Percentiles rank a stretch among this genome's conserved stretches.
phyloP scores from a whole-genome alignment of 2,797 vertebrate genomes.

The Myoxocephalus aenaeus region DNA sequence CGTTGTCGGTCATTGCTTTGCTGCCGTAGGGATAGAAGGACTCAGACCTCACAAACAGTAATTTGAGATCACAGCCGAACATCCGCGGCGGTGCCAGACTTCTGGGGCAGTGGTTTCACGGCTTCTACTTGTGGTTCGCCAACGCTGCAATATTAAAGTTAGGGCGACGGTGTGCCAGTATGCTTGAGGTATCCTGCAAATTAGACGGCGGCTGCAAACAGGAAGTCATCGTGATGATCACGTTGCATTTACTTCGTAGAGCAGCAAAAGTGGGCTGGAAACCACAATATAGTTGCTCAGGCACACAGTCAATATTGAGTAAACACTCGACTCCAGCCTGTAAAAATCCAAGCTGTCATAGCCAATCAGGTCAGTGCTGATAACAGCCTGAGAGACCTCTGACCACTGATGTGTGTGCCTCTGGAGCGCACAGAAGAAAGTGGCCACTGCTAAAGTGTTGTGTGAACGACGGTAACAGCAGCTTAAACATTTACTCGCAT shows the following conservation, averaged over 20 bases:
- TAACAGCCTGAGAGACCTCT: conserved; percentile 36
- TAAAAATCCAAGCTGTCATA: conserved; percentile 28
- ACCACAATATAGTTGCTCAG: not conserved
- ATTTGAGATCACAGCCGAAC: conserved; percentile 67
- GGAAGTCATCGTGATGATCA: conserved; percentile 1
- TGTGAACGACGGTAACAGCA: conserved; percentile 41
- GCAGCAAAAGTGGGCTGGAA: not conserved
- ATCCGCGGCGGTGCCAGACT: conserved; percentile 42
- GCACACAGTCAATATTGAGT: conserved; percentile 11
- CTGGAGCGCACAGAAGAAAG: conserved; percentile 39
- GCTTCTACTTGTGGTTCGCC: conserved; percentile 49
- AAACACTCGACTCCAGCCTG: conserved; percentile 21
- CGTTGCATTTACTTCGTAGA: not conserved
- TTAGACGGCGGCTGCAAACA: conserved; percentile 1
- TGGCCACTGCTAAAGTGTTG: conserved; percentile 33
- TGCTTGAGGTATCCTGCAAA: conserved; percentile 18
- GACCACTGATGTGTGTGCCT: conserved; percentile 31
- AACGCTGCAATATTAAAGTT: conserved; percentile 15
- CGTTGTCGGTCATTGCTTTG: conserved; percentile 66
- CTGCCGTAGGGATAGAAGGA: conserved; percentile 41
- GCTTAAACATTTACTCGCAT: conserved; percentile 71
- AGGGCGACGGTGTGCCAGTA: conserved; percentile 25
- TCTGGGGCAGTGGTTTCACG: conserved; percentile 56
- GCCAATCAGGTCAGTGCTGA: conserved; percentile 47
- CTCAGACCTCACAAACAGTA: conserved; percentile 58